Evolutionary conservation across 2,888 invertebrate genomes (phyloP), one percentile per base, ranked within the genome.

Genomic region (Thelaira solivaga): DNA sequence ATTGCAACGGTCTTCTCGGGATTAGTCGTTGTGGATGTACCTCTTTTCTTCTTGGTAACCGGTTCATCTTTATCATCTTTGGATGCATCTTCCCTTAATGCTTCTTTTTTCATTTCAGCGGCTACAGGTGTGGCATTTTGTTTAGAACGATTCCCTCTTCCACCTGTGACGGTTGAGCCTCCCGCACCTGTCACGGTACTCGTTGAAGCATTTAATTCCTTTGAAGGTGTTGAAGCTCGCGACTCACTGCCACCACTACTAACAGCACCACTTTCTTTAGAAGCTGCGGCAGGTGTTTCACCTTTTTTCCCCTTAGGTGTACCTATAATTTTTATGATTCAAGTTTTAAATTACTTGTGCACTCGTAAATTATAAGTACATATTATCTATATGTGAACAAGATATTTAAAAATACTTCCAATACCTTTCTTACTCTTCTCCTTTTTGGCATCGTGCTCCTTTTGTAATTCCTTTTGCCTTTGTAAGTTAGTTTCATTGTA

Each of bases 401-500:
- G n/a, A 34, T 31, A 18, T 11, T 18, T 1, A n/a, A 22, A n/a
- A n/a, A 34, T 4, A n/a, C n/a, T 11, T 43, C 2, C 67, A 80
- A 72, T 88, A 91, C 92, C 90, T 88, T 93, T 94, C 84, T 93
- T 93, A 55, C 92, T 90, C 84, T 92, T 92, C 0, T 91, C 90
- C 6, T 94, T 93, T 84, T 94, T 92, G 51, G 92, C 93, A 10
- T 93, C 93, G 85, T 95, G 95, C 3, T 95, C 94, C 85, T 93
- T 93, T 84, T 94, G 93, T 6, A 97, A 92, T 87, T 97, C 96
- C 85, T 95, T 96, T 87, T 97, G 97, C 77, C 94, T 92, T 84
- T 95, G 95, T 2, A 96, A 93, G 86, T 97, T 97, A 1, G 94
- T 93, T 83, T 97, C 97, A 89, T 95, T 97, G 87, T 94, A 95